Conservation (phyloP, 2,113 vertebrate species). For the Leucoraja erinaceus region DNA sequence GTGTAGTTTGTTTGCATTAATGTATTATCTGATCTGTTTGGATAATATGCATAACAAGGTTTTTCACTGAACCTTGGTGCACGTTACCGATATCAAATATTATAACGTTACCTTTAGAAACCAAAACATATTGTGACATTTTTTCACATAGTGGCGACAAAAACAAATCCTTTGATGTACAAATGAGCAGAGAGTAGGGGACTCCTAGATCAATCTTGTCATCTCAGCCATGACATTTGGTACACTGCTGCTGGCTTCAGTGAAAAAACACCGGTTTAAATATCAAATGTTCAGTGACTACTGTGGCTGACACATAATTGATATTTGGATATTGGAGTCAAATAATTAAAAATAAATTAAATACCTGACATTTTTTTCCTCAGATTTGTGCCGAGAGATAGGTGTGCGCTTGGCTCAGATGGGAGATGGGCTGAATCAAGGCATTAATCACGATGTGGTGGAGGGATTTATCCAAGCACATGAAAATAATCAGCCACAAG, state of each 20-base stretch:
- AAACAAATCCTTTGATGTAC: neutral
- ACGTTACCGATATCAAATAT: no score
- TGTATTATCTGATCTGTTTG: no score
- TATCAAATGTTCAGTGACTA: neutral
- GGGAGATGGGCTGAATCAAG: slow-evolving; percentile 53
- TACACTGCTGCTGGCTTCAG: neutral
- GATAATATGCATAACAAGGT: no score
- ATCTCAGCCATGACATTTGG: neutral
- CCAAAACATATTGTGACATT: no score
- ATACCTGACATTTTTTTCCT: neutral
- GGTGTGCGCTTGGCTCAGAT: slow-evolving; percentile 52
- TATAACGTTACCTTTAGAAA: no score
- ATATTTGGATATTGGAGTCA: neutral
- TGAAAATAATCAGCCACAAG: neutral
- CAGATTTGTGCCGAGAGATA: slow-evolving; percentile 47
- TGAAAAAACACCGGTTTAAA: neutral
- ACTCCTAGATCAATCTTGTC: neutral
- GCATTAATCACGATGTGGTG: slow-evolving; percentile 47
- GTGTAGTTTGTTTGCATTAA: no score
- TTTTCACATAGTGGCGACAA: neutral
- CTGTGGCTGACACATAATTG: neutral
- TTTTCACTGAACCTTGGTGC: no score
- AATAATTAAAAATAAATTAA: neutral
- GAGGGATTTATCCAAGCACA: slow-evolving; percentile 47
- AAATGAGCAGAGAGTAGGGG: neutral